These are phyloP conservation scores for Euphonia xanthogaster DNA, from an alignment of 2,797 vertebrate species.

Conservation along the genomic window DNA sequence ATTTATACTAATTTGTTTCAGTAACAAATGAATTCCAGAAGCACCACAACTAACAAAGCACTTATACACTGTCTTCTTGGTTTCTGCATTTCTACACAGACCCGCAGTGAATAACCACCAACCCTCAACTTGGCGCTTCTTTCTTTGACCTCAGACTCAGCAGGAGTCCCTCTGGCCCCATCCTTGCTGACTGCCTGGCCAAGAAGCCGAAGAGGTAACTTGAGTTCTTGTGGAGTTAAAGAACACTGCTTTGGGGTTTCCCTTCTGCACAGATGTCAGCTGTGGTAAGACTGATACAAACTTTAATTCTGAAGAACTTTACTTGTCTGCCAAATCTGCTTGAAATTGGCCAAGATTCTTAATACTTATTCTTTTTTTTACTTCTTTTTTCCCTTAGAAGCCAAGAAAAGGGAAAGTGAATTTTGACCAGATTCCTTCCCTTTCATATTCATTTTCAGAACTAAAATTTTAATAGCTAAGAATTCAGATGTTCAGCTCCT, in stretches of 20 bases:
- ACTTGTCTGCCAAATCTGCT: not conserved
- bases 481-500: not conserved
- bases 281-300: not conserved
- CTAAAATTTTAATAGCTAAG: not conserved
- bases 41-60: not conserved
- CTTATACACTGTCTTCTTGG: not conserved
- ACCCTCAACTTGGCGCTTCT: fast-evolving
- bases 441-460: not conserved
- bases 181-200: not conserved
- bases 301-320: not conserved
- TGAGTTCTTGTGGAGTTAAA: not conserved
- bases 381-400: not conserved
- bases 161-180: not conserved
- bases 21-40: not conserved
- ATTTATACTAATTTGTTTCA: not conserved
- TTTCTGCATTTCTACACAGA: not conserved
- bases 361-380: not conserved
- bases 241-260: not conserved
- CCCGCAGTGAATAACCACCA: not conserved
- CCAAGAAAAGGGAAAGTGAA: not conserved
- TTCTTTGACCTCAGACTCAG: not conserved
- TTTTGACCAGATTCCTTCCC: not conserved
- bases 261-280: too few species aligned
- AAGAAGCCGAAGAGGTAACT: not conserved
- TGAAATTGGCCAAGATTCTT: not conserved